Base-by-base conservation (phyloP, 2,888 invertebrate genomes). In the Ptilodon capucinus region DNA sequence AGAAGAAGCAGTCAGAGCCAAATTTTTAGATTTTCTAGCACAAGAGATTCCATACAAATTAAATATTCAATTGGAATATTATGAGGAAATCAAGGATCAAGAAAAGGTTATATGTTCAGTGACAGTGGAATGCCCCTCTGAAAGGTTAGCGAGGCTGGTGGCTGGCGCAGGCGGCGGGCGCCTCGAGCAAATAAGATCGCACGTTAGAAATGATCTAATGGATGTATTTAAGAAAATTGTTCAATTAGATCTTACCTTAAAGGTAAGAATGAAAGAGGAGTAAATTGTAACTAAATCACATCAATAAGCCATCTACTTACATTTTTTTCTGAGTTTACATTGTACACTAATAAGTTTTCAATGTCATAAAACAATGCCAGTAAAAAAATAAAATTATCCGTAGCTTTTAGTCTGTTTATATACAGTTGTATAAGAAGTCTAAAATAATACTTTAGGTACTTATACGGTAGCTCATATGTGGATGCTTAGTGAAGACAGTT, bases 1-100 rank as follows among this genome's bases (percentile, higher is more conserved):
- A 50, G 87, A 93, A 42, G 93, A 94, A 61, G 94, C 95, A 46
- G 95, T 99, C 0, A 92, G 95, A 66, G 97, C 97, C 1, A 95
- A 95, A 62, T 91, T 98, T 34, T 80, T 99, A 50, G 97, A 99
- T 74, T 93, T 94, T 71, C 84, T 98, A 36, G 94, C 95, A 0
- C 93, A 97, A 60, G 97, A 98, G 88, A 93, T 99, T 36, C 99
- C 99, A 0, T 99, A 99, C 73, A 91, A 81, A 34, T 74, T 98
- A 3, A 86, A 92, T 51, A 91, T 94, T 6, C 71, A 89, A 41
- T 74, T 97, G 13, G 95, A 96, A 75, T 94, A 93, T 74, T 94
- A 93, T 63, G 93, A 94, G 60, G 86, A 92, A 17, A 74, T 79
- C 42, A 86, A 92, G 23, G 92, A 93, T 55, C 92, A 81, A 46